A percentile compares a stretch with the other conserved stretches of the same genome.
phyloP scores from a whole-genome alignment of 2,797 vertebrate species.

The Masticophis lateralis region DNA sequence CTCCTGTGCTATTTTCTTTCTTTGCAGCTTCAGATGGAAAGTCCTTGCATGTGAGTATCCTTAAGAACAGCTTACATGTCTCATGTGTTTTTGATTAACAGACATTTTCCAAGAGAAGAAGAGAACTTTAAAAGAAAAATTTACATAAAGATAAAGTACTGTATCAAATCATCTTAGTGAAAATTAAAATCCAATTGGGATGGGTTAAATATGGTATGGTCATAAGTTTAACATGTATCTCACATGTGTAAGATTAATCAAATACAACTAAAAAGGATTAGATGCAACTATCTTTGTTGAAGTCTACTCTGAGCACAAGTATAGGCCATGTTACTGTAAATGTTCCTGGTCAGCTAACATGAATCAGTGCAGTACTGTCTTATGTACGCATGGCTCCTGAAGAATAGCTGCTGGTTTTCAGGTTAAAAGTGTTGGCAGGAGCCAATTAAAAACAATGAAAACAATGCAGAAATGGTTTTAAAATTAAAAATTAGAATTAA shows the following conservation, averaged over 20 bases:
- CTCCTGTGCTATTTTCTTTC: slow-evolving; percentile 60
- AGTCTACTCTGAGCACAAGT: background rate
- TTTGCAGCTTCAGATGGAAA: slow-evolving; percentile 66
- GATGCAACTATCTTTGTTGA: background rate
- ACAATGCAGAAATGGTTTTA: background rate
- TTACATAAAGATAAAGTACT: background rate
- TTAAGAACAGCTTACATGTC: slow-evolving; percentile 42
- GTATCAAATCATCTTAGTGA: background rate
- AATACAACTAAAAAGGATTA: background rate
- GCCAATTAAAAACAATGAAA: background rate
- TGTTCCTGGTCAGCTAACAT: background rate
- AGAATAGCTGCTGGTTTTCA: background rate
- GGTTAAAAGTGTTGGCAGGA: background rate
- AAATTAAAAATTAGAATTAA: background rate
- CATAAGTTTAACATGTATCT: background rate
- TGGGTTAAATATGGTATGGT: background rate
- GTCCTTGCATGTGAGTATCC: slow-evolving; percentile 59
- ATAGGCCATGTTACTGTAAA: background rate
- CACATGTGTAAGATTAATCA: background rate
- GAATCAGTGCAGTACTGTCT: background rate
- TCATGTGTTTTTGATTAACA: slow-evolving; percentile 43
- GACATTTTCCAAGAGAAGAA: slow-evolving; percentile 25
- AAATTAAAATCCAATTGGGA: accelerated
- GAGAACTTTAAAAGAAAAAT: slow-evolving; percentile 3
- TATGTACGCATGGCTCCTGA: background rate